Evolutionary conservation across 2,888 invertebrate species (phyloP).

Genomic region (Lithophane leautieri): DNA sequence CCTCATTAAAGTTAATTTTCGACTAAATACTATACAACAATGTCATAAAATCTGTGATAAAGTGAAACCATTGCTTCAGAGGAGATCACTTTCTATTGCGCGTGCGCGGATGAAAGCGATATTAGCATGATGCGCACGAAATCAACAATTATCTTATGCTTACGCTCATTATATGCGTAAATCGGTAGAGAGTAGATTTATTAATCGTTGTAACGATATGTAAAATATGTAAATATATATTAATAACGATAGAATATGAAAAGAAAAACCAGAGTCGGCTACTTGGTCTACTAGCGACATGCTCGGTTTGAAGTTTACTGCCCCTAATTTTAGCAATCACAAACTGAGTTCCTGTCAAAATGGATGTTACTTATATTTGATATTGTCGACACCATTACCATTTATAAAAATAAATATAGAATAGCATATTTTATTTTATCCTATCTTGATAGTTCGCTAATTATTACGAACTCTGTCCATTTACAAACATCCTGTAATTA

Average conservation of each 20-base stretch:
- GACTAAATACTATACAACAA: slow-evolving; percentile 24
- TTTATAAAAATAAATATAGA: too few species aligned
- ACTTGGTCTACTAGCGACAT: background rate
- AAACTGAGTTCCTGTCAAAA: too few species aligned
- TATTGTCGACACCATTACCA: too few species aligned
- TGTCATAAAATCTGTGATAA: slow-evolving; percentile 54
- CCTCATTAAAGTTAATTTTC: slow-evolving; percentile 10
- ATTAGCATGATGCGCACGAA: slow-evolving; percentile 72
- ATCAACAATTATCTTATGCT: slow-evolving; percentile 63
- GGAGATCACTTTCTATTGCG: slow-evolving; percentile 73
- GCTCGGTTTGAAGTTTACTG: background rate
- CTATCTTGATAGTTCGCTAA: too few species aligned
- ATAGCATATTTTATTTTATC: too few species aligned
- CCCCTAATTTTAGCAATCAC: background rate
- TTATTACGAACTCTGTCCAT: too few species aligned
- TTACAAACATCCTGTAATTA: too few species aligned
- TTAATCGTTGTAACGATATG: slow-evolving; percentile 21
- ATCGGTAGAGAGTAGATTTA: slow-evolving; percentile 56
- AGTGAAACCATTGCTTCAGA: slow-evolving; percentile 67
- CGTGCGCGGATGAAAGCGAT: slow-evolving; percentile 72
- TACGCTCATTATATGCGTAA: slow-evolving; percentile 52
- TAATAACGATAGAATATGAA: slow-evolving; percentile 11
- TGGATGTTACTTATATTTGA: too few species aligned
- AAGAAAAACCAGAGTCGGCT: background rate
- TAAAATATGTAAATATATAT: slow-evolving; percentile 19